These are phyloP conservation scores for Drosophila mimetica DNA, from an alignment of 2,888 invertebrate species.

Conservation along the genomic window DNA sequence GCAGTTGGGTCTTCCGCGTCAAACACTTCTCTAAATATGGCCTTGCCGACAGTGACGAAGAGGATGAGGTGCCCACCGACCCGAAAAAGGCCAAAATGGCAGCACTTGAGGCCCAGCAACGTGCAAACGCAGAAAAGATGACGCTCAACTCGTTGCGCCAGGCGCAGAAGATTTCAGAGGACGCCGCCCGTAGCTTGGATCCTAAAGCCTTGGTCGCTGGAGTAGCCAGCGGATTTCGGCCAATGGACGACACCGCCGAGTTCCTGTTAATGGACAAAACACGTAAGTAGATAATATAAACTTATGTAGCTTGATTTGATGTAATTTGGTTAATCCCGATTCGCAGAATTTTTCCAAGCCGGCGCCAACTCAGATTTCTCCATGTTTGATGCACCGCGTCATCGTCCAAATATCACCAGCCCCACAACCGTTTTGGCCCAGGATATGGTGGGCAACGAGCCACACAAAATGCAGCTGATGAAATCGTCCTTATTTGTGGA, in stretches of 20 bases:
- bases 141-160: slow-evolving; percentile 60
- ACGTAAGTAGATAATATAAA: slow-evolving; percentile 57
- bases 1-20: slow-evolving; percentile 98
- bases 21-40: slow-evolving; percentile 98
- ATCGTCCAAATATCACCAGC: slow-evolving; percentile 82
- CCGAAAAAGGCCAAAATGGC: slow-evolving; percentile 83
- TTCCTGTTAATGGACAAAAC: slow-evolving; percentile 82
- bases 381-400: slow-evolving; percentile 63
- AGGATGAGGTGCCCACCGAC: slow-evolving; percentile 86
- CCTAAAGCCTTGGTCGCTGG: slow-evolving; percentile 61
- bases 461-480: slow-evolving; percentile 92
- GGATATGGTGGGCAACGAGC: slow-evolving; percentile 86
- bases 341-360: slow-evolving; percentile 78
- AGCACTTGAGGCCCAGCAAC: slow-evolving; percentile 42
- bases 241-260: slow-evolving; percentile 79
- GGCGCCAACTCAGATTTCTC: slow-evolving; percentile 71
- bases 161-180: slow-evolving; percentile 71
- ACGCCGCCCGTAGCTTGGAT: slow-evolving; percentile 70
- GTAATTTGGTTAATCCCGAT: background rate
- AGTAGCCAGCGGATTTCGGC: slow-evolving; percentile 60
- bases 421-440: slow-evolving; percentile 88
- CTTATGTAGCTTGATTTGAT: background rate
- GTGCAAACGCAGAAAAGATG: slow-evolving; percentile 55
- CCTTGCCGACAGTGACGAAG: slow-evolving; percentile 94
- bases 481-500: slow-evolving; percentile 89